Conservation (phyloP, 2,797 vertebrate species). For the Anomalospiza imberbis region DNA sequence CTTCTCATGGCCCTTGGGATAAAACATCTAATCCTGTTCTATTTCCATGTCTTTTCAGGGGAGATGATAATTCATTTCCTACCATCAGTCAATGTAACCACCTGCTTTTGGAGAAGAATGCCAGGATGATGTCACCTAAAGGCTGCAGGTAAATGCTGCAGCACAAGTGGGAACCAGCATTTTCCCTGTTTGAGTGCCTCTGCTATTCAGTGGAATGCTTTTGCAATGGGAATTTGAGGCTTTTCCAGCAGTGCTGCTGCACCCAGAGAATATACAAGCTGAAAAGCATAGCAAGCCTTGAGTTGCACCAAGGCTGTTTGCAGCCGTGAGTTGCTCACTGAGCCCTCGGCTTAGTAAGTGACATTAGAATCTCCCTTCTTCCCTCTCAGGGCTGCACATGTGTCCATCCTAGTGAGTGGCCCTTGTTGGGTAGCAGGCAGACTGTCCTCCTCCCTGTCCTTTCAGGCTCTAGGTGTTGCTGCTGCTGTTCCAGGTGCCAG, state of each 20-base stretch:
- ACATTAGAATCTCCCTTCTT: neutral
- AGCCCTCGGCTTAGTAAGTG: neutral
- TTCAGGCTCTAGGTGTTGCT: neutral
- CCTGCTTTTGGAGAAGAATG: neutral
- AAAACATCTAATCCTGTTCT: neutral
- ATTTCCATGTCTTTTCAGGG: neutral
- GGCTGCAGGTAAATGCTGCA: neutral
- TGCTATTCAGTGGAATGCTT: neutral
- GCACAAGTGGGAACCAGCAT: neutral
- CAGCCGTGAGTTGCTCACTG: accelerated
- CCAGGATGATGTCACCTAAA: neutral
- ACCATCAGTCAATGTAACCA: neutral
- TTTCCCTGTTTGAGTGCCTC: neutral
- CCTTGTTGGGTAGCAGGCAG: neutral
- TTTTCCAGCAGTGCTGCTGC: neutral
- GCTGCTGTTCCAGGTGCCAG: neutral
- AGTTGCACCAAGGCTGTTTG: neutral
- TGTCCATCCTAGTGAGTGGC: accelerated
- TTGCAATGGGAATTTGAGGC: neutral
- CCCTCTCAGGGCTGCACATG: neutral
- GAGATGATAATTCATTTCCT: neutral
- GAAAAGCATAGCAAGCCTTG: neutral
- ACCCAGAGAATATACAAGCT: neutral
- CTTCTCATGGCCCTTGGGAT: neutral
- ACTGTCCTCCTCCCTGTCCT: neutral